phyloP scores from a whole-genome alignment of 2,888 invertebrate genomes.

The Rotaria macrura region DNA sequence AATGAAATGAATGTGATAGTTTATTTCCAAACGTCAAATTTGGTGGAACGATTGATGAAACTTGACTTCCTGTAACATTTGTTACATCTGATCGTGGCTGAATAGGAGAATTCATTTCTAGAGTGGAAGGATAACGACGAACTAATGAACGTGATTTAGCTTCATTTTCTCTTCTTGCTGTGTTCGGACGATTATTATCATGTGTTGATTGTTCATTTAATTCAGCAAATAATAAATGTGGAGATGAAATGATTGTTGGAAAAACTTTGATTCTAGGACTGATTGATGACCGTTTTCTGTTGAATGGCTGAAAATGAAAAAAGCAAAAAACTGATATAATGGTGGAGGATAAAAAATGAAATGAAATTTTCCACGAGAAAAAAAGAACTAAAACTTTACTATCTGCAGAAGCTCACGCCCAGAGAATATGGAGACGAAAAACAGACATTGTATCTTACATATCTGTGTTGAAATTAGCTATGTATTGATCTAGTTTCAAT shows the following conservation, averaged over 20 bases:
- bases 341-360: too few species aligned
- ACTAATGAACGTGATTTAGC: neutral
- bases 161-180: neutral
- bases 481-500: too few species aligned
- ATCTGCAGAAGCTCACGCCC: too few species aligned
- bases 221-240: neutral
- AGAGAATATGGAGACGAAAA: too few species aligned
- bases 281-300: neutral
- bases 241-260: neutral
- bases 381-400: too few species aligned
- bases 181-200: neutral
- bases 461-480: too few species aligned
- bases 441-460: too few species aligned
- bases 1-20: neutral
- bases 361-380: too few species aligned
- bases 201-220: neutral
- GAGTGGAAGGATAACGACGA: neutral
- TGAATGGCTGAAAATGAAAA: neutral
- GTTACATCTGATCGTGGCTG: neutral
- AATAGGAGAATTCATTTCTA: neutral
- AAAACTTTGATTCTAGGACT: neutral
- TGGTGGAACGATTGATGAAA: neutral
- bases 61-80: neutral
- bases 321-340: too few species aligned
- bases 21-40: neutral